Conservation (phyloP, 2,888 invertebrate species). For the Erynnis tages region DNA sequence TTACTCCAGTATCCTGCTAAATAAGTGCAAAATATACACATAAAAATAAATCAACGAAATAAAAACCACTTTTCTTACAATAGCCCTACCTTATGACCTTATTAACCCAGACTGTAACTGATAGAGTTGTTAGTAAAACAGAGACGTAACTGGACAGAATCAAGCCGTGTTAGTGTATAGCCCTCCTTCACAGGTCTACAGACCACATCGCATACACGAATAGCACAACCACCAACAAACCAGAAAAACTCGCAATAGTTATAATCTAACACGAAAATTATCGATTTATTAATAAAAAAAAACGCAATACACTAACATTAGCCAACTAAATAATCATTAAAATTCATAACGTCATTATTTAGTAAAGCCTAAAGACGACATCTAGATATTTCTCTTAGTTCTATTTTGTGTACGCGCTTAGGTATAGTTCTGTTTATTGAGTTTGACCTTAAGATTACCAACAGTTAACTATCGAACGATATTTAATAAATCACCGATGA, state of each 20-base stretch:
- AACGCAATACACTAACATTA: conserved; percentile 69
- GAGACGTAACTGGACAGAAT: conserved; percentile 33
- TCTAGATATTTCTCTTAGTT: conserved; percentile 16
- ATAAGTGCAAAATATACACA: no score
- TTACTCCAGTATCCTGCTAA: no score
- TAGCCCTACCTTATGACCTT: neutral
- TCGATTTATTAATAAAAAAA: conserved; percentile 70
- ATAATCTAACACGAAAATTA: conserved; percentile 67
- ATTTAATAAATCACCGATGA: conserved; percentile 17
- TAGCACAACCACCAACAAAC: conserved; percentile 75
- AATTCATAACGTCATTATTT: conserved; percentile 41
- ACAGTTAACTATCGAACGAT: neutral
- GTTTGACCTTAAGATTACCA: conserved; percentile 12
- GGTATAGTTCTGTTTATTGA: no score
- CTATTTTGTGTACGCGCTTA: conserved; percentile 26
- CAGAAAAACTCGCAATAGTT: conserved; percentile 72
- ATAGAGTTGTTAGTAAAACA: conserved; percentile 43
- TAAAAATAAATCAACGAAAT: no score
- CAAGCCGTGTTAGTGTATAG: conserved; percentile 38
- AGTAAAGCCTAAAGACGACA: conserved; percentile 18
- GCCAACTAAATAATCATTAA: conserved; percentile 66
- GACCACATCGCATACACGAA: conserved; percentile 44
- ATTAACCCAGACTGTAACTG: neutral
- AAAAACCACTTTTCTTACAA: no score
- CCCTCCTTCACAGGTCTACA: conserved; percentile 60